phyloP scores from a whole-genome alignment of 2,797 vertebrate species.

The Paedocypris micromegethes region DNA sequence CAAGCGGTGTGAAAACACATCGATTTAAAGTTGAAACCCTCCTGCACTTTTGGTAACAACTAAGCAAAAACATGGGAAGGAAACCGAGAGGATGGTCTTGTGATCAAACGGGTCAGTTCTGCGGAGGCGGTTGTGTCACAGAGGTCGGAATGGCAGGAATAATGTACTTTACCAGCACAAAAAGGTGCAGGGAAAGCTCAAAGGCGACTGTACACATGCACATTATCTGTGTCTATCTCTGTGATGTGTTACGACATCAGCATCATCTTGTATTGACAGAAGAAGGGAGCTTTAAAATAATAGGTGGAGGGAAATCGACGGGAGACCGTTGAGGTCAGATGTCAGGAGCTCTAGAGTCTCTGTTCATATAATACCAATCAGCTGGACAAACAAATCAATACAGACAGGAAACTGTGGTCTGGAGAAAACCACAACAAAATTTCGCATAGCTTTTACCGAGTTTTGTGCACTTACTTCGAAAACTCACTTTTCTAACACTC shows the following conservation, averaged over 20 bases:
- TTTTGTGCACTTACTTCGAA: background rate
- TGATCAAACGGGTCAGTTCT: constrained; percentile 2
- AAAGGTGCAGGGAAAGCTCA: constrained; percentile 1
- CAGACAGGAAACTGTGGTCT: background rate
- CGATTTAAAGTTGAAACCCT: constrained; percentile 2
- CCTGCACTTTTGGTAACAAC: background rate
- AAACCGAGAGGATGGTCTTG: background rate
- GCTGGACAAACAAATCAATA: constrained; percentile 38
- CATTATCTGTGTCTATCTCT: background rate
- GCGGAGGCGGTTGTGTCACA: background rate
- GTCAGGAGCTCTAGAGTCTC: constrained; percentile 11
- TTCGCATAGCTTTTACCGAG: background rate
- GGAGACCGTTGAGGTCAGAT: constrained; percentile 19
- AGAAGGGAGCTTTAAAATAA: constrained; percentile 16
- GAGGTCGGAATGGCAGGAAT: background rate
- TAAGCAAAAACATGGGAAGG: background rate
- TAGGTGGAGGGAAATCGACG: constrained; percentile 12
- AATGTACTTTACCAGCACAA: background rate
- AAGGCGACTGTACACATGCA: too few species aligned
- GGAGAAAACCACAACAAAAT: background rate
- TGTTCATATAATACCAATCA: constrained; percentile 27
- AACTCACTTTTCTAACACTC: too few species aligned
- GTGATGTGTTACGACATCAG: background rate
- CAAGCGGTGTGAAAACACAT: constrained; percentile 1
- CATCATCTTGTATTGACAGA: constrained; percentile 15